Base-by-base conservation (phyloP, 2,113 vertebrate species). In the Gopherus flavomarginatus region DNA sequence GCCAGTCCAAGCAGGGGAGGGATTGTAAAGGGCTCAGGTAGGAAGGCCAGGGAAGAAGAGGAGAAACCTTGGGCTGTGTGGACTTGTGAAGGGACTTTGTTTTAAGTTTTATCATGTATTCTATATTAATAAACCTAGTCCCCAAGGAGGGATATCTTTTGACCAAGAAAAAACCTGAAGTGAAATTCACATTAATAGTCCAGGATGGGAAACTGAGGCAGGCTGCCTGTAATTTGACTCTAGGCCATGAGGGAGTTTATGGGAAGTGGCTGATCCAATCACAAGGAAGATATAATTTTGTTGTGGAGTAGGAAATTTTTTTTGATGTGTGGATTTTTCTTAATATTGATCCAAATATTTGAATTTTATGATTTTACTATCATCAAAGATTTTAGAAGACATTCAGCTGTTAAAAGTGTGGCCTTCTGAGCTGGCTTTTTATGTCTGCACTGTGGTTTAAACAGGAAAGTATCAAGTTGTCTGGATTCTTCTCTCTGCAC, bases 401-500 rank as follows among this genome's bases (percentile, higher is more conserved):
- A 35, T 31, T 13, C 7, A 50, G 14, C 0, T 75, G 24, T 42
- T 0, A 79, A 89, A 79, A 47, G 44, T 93, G 77, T 85, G 42
- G 50, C 19, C 83, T 92, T 80, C 75, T 50, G 4, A 59, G 65
- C 81, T 6, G 27, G 47, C 90, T 95, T 62, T 94, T 79, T 86
- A 47, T 89, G 24, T 83, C 42, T 94, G 54, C 93, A 85, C 72
- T 83, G 85, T 57, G 38, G 56, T 89, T 92, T 91, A 69, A 49
- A 89, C 50, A 81, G 91, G 81, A 6, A 52, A 90, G 90, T 59
- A 96, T 96, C 53, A 87, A 75, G 75, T 91, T 89, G 24, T 91
- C 88, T 96, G 47, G 69, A 87, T 94, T 2, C 2, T 93, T 85
- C 69, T 44, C 57, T 81, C 5, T 84, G 3, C 22, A 90, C 19